phyloP scores from a whole-genome alignment of 2,113 vertebrate genomes.

The Salvelinus sp. region DNA sequence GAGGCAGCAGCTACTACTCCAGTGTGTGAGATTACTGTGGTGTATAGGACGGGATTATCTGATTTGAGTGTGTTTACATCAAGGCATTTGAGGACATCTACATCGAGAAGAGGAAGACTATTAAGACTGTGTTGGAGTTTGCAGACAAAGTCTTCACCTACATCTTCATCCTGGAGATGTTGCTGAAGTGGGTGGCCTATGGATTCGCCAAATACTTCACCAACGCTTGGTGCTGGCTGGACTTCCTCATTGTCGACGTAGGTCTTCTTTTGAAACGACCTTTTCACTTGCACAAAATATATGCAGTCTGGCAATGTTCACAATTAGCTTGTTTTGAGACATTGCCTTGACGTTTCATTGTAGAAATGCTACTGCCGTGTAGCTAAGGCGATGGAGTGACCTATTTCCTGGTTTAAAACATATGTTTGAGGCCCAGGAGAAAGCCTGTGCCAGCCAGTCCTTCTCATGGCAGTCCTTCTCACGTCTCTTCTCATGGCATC shows the following conservation, averaged over 20 bases:
- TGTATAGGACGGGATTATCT: neutral
- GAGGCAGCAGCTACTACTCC: neutral
- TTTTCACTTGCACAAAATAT: neutral
- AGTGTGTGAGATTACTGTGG: neutral
- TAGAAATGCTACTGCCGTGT: neutral
- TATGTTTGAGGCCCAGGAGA: too few species aligned
- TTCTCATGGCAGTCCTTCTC: too few species aligned
- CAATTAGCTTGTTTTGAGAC: too few species aligned
- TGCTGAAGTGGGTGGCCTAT: constrained; percentile 97
- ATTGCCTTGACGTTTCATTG: neutral
- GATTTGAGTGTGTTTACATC: constrained; percentile 26
- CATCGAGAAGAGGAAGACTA: constrained; percentile 85
- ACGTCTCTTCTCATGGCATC: neutral
- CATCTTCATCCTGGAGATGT: constrained; percentile 97
- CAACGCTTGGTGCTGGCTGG: constrained; percentile 98
- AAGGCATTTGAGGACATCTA: constrained; percentile 98
- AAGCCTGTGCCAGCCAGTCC: too few species aligned
- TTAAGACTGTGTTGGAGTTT: constrained; percentile 90
- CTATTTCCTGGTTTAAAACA: neutral
- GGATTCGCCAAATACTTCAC: constrained; percentile 97
- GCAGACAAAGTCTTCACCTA: constrained; percentile 98
- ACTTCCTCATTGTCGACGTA: constrained; percentile 98
- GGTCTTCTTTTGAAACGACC: constrained; percentile 59
- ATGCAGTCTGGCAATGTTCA: too few species aligned
- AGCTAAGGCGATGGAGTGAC: too few species aligned